These are phyloP conservation scores for Drosophila algonquin DNA, from an alignment of 2,888 invertebrate species.

Conservation along the genomic window DNA sequence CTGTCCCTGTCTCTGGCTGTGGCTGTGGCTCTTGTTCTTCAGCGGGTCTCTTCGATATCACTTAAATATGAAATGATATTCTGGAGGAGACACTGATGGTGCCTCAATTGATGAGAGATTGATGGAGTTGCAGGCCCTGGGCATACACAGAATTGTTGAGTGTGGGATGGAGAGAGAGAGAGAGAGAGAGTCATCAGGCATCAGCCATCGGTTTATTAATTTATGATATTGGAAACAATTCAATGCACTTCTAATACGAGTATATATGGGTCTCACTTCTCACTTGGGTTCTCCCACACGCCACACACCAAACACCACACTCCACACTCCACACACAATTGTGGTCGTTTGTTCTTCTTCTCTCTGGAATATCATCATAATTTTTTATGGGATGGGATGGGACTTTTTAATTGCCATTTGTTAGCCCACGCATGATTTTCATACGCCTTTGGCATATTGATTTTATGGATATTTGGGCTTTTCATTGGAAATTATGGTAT, in stretches of 20 bases:
- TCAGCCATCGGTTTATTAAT: constrained; percentile 39
- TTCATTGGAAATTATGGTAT: constrained; percentile 39
- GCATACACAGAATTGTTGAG: background rate
- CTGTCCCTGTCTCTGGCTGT: too few relatives aligned
- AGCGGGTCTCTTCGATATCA: constrained; percentile 17
- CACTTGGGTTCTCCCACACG: background rate
- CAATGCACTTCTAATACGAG: constrained; percentile 20
- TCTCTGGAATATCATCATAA: background rate
- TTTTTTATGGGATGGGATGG: background rate
- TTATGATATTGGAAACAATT: constrained; percentile 40
- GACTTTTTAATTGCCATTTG: constrained; percentile 45
- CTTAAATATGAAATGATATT: constrained; percentile 11
- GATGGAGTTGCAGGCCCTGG: constrained; percentile 13
- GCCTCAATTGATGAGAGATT: constrained; percentile 31
- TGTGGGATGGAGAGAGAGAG: constrained; percentile 12
- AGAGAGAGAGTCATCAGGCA: background rate
- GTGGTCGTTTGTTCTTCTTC: constrained; percentile 9
- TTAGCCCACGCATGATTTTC: constrained; percentile 53
- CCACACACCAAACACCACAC: background rate
- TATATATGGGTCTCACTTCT: background rate
- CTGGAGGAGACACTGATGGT: constrained; percentile 1
- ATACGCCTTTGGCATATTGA: constrained; percentile 61
- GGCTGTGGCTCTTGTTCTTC: background rate
- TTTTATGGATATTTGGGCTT: constrained; percentile 50
- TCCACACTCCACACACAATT: constrained; percentile 4